These are phyloP conservation scores for Salticus scenicus DNA, from an alignment of 2,888 invertebrate species.

Conservation along the genomic window DNA sequence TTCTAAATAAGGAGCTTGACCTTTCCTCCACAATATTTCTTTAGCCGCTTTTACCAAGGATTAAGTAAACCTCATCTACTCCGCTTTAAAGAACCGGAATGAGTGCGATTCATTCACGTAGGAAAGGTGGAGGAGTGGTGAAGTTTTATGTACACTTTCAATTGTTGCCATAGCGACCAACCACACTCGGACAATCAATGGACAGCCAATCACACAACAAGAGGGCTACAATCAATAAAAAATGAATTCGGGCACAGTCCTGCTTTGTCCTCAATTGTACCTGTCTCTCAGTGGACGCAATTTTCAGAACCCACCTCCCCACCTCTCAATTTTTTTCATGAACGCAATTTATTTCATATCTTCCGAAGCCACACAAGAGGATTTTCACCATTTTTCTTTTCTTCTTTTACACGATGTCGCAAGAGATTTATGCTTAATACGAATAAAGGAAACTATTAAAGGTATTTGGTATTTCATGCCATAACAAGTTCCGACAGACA, in stretches of 20 bases:
- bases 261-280: background rate
- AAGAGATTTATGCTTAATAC: background rate
- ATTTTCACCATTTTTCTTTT: background rate
- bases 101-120: conserved; percentile 7
- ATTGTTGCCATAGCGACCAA: conserved; percentile 44
- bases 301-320: conserved; percentile 2
- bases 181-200: conserved; percentile 50
- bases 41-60: background rate
- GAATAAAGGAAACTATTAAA: background rate
- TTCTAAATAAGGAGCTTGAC: background rate
- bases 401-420: background rate
- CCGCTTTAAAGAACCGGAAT: background rate
- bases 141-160: conserved; percentile 41
- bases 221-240: conserved; percentile 36
- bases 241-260: conserved; percentile 36
- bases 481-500: background rate
- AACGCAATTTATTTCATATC: conserved; percentile 42
- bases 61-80: background rate
- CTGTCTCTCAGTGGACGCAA: conserved; percentile 20
- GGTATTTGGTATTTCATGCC: background rate
- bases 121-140: background rate
- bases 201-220: conserved; percentile 56
- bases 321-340: background rate
- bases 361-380: conserved; percentile 10
- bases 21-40: background rate